A percentile compares a stretch with the other conserved stretches of the same genome.
These are phyloP conservation scores for Carettochelys insculpta DNA, from an alignment of 2,113 vertebrate species.

Conservation along the genomic window DNA sequence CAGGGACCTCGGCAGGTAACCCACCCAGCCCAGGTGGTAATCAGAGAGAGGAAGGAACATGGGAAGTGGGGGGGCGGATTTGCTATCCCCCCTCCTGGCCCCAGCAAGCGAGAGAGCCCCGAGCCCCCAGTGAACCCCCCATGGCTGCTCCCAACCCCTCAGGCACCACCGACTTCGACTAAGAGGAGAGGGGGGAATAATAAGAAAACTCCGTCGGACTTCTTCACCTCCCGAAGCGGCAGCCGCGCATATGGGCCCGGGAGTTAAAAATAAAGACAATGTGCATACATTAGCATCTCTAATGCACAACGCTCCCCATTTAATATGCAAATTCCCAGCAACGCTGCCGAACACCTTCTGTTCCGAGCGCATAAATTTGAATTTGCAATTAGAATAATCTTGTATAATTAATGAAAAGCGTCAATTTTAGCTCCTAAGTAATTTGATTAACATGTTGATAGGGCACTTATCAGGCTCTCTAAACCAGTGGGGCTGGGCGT, in stretches of 20 bases:
- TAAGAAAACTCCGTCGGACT: conserved; percentile 75
- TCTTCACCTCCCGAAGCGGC: conserved; percentile 83
- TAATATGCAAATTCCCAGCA: conserved; percentile 97
- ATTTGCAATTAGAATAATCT: conserved; percentile 97
- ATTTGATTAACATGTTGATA: conserved; percentile 98
- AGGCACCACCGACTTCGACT: neutral
- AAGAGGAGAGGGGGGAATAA: neutral
- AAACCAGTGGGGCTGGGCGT: conserved; percentile 78
- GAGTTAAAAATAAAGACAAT: conserved; percentile 94
- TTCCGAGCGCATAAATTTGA: conserved; percentile 95
- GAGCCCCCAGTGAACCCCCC: neutral
- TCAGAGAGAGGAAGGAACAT: conserved; percentile 63
- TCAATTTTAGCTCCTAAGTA: conserved; percentile 94
- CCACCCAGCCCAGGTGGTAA: conserved; percentile 59
- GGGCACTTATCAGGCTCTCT: conserved; percentile 87
- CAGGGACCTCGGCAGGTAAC: neutral
- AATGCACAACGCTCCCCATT: conserved; percentile 90
- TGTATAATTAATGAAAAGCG: conserved; percentile 98
- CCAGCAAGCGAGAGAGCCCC: neutral
- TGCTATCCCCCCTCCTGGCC: conserved; percentile 29
- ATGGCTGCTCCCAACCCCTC: neutral
- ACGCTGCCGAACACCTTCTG: conserved; percentile 97
- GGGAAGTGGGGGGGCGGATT: neutral
- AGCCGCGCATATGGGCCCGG: conserved; percentile 86
- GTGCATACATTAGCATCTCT: conserved; percentile 95